phyloP scores from a whole-genome alignment of 1,140 invertebrate genomes.

The Drosophila orosa region DNA sequence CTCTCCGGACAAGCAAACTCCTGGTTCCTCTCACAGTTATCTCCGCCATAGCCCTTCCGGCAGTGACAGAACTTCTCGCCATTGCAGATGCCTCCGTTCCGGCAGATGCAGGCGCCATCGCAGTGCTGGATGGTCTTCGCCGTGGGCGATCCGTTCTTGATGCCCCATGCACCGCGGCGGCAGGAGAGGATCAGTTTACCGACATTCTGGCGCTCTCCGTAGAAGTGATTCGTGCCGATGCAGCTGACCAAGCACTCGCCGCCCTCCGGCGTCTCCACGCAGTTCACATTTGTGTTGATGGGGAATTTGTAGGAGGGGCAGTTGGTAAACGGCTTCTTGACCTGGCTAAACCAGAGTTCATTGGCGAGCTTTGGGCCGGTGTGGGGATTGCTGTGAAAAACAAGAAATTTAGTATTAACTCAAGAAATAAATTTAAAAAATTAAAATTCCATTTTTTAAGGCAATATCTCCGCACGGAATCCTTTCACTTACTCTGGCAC shows the following conservation, averaged over 20 bases:
- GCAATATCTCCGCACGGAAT: not conserved
- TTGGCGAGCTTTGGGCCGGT: slow-evolving; percentile 3
- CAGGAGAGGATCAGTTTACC: slow-evolving; percentile 15
- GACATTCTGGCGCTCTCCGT: slow-evolving; percentile 6
- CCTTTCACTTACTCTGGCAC: slow-evolving; percentile 18
- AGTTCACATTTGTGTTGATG: slow-evolving; percentile 19
- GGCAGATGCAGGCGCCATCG: slow-evolving; percentile 19
- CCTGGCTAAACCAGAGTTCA: slow-evolving; percentile 23
- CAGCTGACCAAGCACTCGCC: slow-evolving; percentile 25
- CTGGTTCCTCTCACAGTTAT: slow-evolving; percentile 12
- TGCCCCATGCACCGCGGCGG: slow-evolving; percentile 16
- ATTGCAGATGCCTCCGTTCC: slow-evolving; percentile 26
- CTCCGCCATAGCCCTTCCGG: slow-evolving; percentile 16
- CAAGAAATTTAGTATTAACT: not conserved
- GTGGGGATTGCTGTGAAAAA: slow-evolving; percentile 6
- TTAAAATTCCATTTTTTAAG: not conserved
- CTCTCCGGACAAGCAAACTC: slow-evolving; percentile 12
- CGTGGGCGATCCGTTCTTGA: slow-evolving; percentile 15
- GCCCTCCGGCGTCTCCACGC: slow-evolving; percentile 10
- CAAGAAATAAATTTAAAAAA: not conserved
- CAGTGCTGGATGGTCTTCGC: slow-evolving; percentile 24
- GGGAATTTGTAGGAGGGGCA: slow-evolving; percentile 20
- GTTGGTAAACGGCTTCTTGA: slow-evolving; percentile 12
- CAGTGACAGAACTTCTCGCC: slow-evolving; percentile 27
- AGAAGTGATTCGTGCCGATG: slow-evolving; percentile 17